phyloP scores from a whole-genome alignment of 2,888 invertebrate species.

The Ditula angustiorana region DNA sequence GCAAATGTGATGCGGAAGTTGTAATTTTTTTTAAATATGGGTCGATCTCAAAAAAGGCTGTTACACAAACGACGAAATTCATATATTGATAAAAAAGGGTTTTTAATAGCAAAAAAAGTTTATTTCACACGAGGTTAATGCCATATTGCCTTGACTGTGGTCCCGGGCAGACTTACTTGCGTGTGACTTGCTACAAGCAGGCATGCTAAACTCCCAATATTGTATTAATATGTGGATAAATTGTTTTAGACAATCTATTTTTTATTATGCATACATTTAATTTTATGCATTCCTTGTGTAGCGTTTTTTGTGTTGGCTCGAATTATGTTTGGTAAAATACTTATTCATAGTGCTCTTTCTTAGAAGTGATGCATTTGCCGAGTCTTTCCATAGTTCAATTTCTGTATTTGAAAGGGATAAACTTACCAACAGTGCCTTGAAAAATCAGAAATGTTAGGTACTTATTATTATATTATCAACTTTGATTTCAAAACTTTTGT shows the following conservation, averaged over 20 bases:
- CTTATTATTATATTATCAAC: too few relatives aligned
- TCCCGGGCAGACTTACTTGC: too few relatives aligned
- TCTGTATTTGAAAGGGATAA: not conserved
- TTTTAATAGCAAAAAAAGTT: not conserved
- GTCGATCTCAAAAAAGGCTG: not conserved
- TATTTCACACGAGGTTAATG: too few relatives aligned
- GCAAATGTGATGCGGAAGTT: not conserved
- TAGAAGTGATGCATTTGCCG: not conserved
- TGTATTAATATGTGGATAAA: not conserved
- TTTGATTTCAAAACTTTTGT: too few relatives aligned
- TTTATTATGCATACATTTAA: not conserved
- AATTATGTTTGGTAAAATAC: conserved; percentile 1
- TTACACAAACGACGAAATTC: not conserved
- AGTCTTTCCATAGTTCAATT: not conserved
- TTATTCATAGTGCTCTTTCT: conserved; percentile 4
- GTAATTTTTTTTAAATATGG: not conserved
- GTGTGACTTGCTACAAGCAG: too few relatives aligned
- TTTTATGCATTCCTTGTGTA: not conserved
- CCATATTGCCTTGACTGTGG: too few relatives aligned
- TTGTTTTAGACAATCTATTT: not conserved
- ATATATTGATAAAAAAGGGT: not conserved
- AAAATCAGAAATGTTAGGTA: too few relatives aligned
- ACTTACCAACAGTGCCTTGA: not conserved
- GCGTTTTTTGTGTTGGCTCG: not conserved
- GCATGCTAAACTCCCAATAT: not conserved